Evolutionary conservation across 2,888 invertebrate species (phyloP).

Genomic region (Formica aserva): DNA sequence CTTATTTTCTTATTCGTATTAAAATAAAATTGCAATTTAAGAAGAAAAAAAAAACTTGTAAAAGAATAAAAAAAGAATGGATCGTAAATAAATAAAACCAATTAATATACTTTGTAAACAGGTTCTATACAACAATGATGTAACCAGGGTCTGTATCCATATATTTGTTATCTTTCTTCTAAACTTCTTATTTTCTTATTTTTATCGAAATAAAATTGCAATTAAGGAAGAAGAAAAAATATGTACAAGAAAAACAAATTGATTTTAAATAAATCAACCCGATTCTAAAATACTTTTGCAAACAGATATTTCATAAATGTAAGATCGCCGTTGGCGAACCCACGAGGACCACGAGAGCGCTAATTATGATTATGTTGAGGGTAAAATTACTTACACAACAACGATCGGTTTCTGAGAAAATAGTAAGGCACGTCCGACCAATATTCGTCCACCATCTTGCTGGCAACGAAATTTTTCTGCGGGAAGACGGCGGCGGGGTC

Average conservation of each 20-base stretch:
- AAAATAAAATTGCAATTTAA: neutral
- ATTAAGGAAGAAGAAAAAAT: neutral
- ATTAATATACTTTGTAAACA: too few species aligned
- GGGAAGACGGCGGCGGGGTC: neutral
- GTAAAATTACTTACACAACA: constrained; percentile 55
- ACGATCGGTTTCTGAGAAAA: constrained; percentile 38
- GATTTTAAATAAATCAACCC: neutral
- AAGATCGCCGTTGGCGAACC: too few species aligned
- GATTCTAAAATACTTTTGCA: too few species aligned
- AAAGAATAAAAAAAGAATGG: neutral
- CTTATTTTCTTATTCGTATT: neutral
- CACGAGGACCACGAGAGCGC: neutral
- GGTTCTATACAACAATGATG: too few species aligned
- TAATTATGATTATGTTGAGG: neutral
- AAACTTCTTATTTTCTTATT: neutral
- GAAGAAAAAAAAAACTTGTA: neutral
- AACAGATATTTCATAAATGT: too few species aligned
- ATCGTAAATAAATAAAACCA: neutral
- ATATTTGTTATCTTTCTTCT: neutral
- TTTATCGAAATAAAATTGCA: neutral
- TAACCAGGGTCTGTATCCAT: too few species aligned
- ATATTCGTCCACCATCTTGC: constrained; percentile 57
- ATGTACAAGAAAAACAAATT: neutral
- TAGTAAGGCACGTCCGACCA: constrained; percentile 56
- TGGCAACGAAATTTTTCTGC: constrained; percentile 39